Percentiles rank a stretch among this genome's conserved stretches.
Evolutionary conservation across 2,888 invertebrate species (phyloP).

Genomic region (Sminthurides aquaticus): DNA sequence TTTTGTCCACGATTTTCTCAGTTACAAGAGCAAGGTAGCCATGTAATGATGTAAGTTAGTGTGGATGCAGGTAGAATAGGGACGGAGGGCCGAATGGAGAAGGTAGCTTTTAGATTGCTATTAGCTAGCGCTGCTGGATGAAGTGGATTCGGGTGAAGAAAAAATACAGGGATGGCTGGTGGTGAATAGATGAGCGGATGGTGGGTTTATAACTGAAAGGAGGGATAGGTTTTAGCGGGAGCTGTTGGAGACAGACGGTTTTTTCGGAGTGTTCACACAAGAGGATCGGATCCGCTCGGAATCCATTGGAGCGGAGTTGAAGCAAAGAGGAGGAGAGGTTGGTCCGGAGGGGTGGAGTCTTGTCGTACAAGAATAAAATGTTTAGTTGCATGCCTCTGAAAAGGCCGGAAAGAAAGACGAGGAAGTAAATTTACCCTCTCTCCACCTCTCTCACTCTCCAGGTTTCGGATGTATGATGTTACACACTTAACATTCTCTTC

Average conservation of each 20-base stretch:
- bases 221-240: too few species aligned
- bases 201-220: not conserved
- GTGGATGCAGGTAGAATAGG: too few species aligned
- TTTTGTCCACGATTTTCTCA: not conserved
- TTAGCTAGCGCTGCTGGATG: too few species aligned
- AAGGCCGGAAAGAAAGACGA: not conserved
- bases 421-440: not conserved
- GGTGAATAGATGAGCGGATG: not conserved
- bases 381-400: not conserved
- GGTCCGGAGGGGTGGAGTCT: slow-evolving; percentile 39
- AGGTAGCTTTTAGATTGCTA: too few species aligned
- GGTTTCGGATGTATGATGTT: too few species aligned
- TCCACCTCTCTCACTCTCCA: not conserved
- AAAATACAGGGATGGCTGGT: not conserved
- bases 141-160: not conserved
- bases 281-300: slow-evolving; percentile 29
- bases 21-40: too few species aligned
- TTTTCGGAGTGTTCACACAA: not conserved
- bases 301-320: slow-evolving; percentile 36
- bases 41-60: too few species aligned
- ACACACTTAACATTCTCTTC: not conserved
- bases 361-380: not conserved
- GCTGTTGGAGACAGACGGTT: too few species aligned
- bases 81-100: too few species aligned
- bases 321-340: slow-evolving; percentile 44